Evolutionary conservation across 1,140 invertebrate species (phyloP).

Genomic region (Caenorhabditis tropicalis): DNA sequence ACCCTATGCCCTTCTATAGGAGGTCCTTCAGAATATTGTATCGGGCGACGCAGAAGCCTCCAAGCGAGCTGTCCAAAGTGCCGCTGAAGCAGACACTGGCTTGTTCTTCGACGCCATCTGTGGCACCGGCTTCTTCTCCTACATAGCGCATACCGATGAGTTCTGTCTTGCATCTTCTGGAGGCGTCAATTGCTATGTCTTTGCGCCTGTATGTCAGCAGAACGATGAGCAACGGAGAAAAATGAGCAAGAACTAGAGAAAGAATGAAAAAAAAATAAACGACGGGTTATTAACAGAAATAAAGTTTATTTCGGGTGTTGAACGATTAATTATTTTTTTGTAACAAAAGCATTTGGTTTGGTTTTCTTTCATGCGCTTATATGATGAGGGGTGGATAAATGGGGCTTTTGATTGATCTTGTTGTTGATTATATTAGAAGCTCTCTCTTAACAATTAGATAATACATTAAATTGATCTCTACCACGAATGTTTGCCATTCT

Average conservation of each 20-base stretch:
- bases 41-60: slow-evolving; percentile 51
- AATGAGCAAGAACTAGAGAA: not conserved
- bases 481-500: slow-evolving; percentile 68
- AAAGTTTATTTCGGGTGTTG: not conserved
- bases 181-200: slow-evolving; percentile 57
- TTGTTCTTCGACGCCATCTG: slow-evolving; percentile 55
- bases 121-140: slow-evolving; percentile 57
- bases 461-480: too few relatives aligned
- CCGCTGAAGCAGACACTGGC: slow-evolving; percentile 46
- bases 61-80: slow-evolving; percentile 54
- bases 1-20: not conserved
- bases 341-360: not conserved
- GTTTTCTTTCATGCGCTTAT: too few relatives aligned
- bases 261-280: not conserved
- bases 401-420: too few relatives aligned
- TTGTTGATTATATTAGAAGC: too few relatives aligned
- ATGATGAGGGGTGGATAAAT: too few relatives aligned
- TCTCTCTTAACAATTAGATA: too few relatives aligned
- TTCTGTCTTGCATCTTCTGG: slow-evolving; percentile 53
- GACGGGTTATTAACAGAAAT: not conserved
- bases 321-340: not conserved
- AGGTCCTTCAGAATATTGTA: slow-evolving; percentile 53
- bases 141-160: slow-evolving; percentile 58
- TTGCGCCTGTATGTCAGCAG: slow-evolving; percentile 48
- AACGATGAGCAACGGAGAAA: not conserved